phyloP scores from a whole-genome alignment of 2,888 invertebrate species.

The Onchidella celtica region DNA sequence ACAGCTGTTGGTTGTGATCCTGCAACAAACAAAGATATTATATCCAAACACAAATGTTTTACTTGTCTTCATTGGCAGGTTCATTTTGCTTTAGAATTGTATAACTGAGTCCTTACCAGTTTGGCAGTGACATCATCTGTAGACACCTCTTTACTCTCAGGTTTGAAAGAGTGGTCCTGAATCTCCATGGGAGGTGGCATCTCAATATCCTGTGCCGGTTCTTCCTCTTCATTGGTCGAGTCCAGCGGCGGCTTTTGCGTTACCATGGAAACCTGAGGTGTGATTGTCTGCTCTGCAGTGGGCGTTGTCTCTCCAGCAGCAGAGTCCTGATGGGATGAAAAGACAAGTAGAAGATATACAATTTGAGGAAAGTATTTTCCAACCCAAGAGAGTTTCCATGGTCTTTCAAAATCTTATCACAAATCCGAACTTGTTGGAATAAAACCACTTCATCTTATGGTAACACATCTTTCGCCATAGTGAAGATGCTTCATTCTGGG shows the following conservation, averaged over 20 bases:
- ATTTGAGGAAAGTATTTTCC: too few relatives aligned
- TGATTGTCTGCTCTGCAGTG: constrained; percentile 46
- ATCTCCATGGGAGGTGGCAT: constrained; percentile 95
- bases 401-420: too few relatives aligned
- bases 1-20: too few relatives aligned
- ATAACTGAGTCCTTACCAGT: constrained; percentile 60
- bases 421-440: too few relatives aligned
- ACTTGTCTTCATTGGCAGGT: too few relatives aligned
- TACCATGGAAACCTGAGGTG: constrained; percentile 51
- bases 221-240: constrained; percentile 65
- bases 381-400: too few relatives aligned
- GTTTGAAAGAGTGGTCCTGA: constrained; percentile 66
- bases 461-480: too few relatives aligned
- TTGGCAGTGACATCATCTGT: constrained; percentile 59
- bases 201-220: constrained; percentile 84
- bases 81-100: too few relatives aligned
- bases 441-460: too few relatives aligned
- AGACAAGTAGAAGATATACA: background rate
- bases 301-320: constrained; percentile 46
- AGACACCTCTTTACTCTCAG: constrained; percentile 55
- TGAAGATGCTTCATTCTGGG: too few relatives aligned
- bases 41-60: too few relatives aligned
- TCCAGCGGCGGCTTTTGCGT: constrained; percentile 58
- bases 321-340: constrained; percentile 13
- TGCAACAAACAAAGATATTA: too few relatives aligned